phyloP scores from a whole-genome alignment of 2,113 vertebrate genomes.

The Cyanoramphus novaezelandiae region DNA sequence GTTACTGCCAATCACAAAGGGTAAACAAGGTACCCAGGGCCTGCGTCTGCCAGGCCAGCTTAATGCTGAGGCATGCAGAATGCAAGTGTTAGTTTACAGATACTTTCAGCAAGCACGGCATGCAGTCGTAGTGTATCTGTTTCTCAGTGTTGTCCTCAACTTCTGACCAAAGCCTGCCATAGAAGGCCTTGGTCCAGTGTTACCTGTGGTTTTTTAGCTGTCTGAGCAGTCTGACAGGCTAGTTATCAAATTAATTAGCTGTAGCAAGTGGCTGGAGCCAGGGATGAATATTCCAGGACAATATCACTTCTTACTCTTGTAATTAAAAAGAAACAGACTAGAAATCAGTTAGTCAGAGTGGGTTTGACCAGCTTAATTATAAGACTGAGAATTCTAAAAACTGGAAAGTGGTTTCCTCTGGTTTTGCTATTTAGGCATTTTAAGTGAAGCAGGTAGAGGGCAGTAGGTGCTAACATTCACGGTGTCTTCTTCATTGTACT shows the following conservation, averaged over 20 bases:
- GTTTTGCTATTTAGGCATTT: not conserved
- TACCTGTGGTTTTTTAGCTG: not conserved
- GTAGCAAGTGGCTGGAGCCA: not conserved
- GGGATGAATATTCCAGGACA: not conserved
- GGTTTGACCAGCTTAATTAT: not conserved
- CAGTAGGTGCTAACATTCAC: conserved; percentile 32
- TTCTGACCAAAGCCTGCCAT: not conserved
- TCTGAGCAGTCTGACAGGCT: not conserved
- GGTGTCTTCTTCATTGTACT: not conserved
- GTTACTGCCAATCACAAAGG: conserved; percentile 45
- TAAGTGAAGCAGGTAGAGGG: conserved; percentile 37
- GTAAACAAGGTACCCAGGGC: not conserved
- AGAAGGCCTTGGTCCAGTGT: not conserved
- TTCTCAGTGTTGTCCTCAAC: not conserved
- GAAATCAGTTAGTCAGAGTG: not conserved
- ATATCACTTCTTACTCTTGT: not conserved
- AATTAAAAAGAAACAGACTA: not conserved
- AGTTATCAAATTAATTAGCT: not conserved
- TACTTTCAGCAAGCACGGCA: not conserved
- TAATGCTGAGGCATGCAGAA: not conserved
- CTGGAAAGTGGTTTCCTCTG: not conserved
- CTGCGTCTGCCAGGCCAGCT: not conserved
- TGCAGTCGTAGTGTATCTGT: not conserved
- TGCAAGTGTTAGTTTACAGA: conserved; percentile 19
- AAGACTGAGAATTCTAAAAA: not conserved